These are phyloP conservation scores for Pseudochirops cupreus DNA, from an alignment of 2,797 vertebrate genomes.

Conservation along the genomic window DNA sequence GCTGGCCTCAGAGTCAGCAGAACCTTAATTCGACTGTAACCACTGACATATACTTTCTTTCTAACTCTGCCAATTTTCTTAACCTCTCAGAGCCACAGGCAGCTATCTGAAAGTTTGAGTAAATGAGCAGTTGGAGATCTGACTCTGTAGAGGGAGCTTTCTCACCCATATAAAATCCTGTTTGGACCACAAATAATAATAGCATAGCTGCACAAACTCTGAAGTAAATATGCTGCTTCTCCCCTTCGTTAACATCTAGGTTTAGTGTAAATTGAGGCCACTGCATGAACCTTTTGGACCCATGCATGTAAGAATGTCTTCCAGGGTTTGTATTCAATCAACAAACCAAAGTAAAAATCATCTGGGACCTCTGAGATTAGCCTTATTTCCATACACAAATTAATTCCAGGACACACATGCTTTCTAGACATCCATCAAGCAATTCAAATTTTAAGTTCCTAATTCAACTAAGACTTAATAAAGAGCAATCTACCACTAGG, in stretches of 20 bases:
- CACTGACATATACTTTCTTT: not conserved
- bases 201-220: not conserved
- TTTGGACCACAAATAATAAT: not conserved
- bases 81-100: not conserved
- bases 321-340: not conserved
- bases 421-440: not conserved
- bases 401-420: not conserved
- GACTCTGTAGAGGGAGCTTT: not conserved
- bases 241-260: not conserved
- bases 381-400: not conserved
- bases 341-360: not conserved
- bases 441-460: not conserved
- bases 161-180: not conserved
- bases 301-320: not conserved
- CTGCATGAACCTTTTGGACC: not conserved
- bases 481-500: not conserved
- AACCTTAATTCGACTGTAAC: not conserved
- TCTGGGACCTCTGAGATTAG: not conserved
- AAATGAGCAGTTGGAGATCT: not conserved
- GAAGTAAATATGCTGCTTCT: not conserved
- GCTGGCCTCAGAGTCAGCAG: not conserved
- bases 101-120: not conserved
- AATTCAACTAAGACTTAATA: not conserved
- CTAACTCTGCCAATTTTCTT: not conserved
- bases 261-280: not conserved